A percentile compares a stretch with the other conserved stretches of the same genome.
Conservation (phyloP, 1,140 invertebrate species). For the Hypsibius dujardini region DNA sequence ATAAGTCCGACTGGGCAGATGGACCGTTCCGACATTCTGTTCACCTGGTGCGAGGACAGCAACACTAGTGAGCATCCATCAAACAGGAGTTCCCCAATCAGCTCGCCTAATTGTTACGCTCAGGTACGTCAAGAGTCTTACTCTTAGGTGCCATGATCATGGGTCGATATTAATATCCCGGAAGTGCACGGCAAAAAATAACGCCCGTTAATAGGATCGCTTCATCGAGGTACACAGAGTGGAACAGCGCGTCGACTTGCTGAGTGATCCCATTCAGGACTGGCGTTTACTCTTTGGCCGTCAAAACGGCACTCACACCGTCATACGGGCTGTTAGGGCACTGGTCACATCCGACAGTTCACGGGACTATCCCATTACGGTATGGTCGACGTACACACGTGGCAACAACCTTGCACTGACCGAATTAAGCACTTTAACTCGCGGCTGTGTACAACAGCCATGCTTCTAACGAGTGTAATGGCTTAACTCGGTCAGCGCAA, state of each 20-base stretch:
- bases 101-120: neutral
- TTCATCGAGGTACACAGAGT: neutral
- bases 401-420: too few species aligned
- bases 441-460: too few species aligned
- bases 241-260: neutral
- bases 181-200: too few species aligned
- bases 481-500: too few species aligned
- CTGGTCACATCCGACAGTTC: neutral
- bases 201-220: neutral
- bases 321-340: neutral
- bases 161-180: too few species aligned
- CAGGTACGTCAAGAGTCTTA: neutral
- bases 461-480: too few species aligned
- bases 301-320: neutral
- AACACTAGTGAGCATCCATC: too few species aligned
- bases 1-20: neutral
- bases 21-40: neutral
- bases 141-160: neutral
- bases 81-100: too few species aligned
- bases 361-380: conserved; percentile 5
- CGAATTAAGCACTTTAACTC: too few species aligned
- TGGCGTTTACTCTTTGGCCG: neutral
- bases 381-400: neutral
- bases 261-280: neutral
- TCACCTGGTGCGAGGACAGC: neutral